phyloP scores from a whole-genome alignment of 2,797 vertebrate genomes.

The Enteromius mattozi region DNA sequence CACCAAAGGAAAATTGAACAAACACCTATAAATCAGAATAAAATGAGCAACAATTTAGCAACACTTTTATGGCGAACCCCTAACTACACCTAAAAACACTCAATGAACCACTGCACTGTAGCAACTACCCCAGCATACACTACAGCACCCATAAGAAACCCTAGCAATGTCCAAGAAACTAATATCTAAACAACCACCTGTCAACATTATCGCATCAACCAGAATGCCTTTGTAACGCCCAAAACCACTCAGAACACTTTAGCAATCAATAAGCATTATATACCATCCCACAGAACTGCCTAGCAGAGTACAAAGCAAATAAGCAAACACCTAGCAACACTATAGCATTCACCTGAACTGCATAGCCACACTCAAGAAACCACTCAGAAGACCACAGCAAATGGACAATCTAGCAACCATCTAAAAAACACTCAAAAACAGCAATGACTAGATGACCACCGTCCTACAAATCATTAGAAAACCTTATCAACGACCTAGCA shows the following conservation, averaged over 20 bases:
- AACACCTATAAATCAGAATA: background rate
- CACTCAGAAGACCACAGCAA: background rate
- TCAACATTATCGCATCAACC: background rate
- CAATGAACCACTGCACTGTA: background rate
- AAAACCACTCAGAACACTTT: background rate
- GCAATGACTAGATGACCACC: no score
- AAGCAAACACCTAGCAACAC: background rate
- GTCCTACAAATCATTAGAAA: no score
- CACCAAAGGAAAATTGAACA: background rate
- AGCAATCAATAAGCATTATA: background rate
- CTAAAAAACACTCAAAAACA: no score
- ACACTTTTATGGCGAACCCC: background rate
- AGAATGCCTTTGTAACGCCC: background rate
- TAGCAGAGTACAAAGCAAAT: background rate
- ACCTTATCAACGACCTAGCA: no score
- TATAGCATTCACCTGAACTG: background rate
- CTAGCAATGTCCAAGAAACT: background rate
- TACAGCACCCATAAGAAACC: background rate
- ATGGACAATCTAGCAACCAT: no score
- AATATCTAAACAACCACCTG: background rate
- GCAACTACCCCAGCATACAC: background rate
- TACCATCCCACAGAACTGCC: background rate
- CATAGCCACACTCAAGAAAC: background rate
- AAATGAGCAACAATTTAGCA: background rate
- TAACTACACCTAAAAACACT: background rate